These are phyloP conservation scores for Slavum lentiscoides DNA, from an alignment of 2,888 invertebrate genomes.

Conservation along the genomic window DNA sequence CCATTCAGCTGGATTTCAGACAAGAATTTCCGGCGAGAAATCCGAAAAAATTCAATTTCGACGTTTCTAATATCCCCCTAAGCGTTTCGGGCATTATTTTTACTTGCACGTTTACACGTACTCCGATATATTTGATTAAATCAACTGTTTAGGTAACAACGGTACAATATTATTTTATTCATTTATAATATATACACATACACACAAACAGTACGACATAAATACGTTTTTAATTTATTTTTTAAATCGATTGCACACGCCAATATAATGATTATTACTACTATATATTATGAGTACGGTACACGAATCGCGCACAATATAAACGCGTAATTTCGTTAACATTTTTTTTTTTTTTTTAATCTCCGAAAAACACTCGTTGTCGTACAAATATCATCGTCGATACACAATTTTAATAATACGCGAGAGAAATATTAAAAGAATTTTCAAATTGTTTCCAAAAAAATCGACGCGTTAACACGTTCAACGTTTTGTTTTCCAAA, in stretches of 20 bases:
- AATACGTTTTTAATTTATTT: background rate
- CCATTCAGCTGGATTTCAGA: no score
- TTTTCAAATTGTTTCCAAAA: no score
- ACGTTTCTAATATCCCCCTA: no score
- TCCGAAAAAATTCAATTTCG: no score
- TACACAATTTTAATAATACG: no score
- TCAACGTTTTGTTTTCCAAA: no score
- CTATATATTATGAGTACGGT: background rate
- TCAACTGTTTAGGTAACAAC: constrained; percentile 32
- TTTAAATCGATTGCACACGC: constrained; percentile 37
- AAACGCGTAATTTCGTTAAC: background rate
- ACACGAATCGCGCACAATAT: no score
- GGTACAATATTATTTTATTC: constrained; percentile 10
- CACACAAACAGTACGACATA: background rate
- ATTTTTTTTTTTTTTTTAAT: background rate
- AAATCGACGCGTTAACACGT: no score
- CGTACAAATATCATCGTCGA: no score
- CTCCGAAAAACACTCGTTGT: no score
- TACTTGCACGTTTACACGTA: background rate
- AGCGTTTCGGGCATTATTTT: background rate
- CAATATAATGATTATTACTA: background rate
- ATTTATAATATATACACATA: background rate
- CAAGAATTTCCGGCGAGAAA: no score
- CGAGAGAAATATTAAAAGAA: no score
- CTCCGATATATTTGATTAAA: background rate